phyloP scores from a whole-genome alignment of 1,140 invertebrate genomes.

The Ips nitidus region DNA sequence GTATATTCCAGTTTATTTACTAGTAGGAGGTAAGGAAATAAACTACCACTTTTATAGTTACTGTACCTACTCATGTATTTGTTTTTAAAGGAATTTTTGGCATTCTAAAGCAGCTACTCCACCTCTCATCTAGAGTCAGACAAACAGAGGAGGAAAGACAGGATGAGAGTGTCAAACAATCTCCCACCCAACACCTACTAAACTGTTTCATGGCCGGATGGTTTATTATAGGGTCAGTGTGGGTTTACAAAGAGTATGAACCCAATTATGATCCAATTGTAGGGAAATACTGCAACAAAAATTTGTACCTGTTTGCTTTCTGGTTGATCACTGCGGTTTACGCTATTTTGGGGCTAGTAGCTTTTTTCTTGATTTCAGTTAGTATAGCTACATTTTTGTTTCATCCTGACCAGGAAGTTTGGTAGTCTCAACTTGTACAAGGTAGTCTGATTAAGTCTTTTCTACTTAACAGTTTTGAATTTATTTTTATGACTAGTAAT shows the following conservation, averaged over 20 bases:
- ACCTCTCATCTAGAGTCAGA: slow-evolving; percentile 57
- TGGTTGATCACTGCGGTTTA: slow-evolving; percentile 67
- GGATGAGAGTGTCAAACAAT: slow-evolving; percentile 58
- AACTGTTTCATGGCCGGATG: slow-evolving; percentile 68
- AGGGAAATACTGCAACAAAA: slow-evolving; percentile 64
- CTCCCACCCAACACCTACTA: slow-evolving; percentile 61
- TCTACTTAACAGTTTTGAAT: no score
- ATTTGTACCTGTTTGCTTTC: slow-evolving; percentile 68
- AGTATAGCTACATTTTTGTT: slow-evolving; percentile 57
- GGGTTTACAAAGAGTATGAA: slow-evolving; percentile 67
- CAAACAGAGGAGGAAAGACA: slow-evolving; percentile 58
- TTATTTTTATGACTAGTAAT: no score
- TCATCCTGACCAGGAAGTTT: slow-evolving; percentile 45
- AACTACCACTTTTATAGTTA: neutral
- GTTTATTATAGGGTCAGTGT: slow-evolving; percentile 68
- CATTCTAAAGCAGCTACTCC: slow-evolving; percentile 62
- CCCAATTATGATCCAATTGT: slow-evolving; percentile 59
- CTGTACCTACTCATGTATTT: neutral
- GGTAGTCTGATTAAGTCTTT: no score
- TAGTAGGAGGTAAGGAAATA: slow-evolving; percentile 61
- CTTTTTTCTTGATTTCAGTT: slow-evolving; percentile 60
- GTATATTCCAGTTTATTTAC: slow-evolving; percentile 70
- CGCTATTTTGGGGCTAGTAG: slow-evolving; percentile 59
- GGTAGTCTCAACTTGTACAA: slow-evolving; percentile 10
- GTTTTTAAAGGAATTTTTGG: slow-evolving; percentile 59